Conservation (phyloP, 2,113 vertebrate species). For the Syngnathus typhle region DNA sequence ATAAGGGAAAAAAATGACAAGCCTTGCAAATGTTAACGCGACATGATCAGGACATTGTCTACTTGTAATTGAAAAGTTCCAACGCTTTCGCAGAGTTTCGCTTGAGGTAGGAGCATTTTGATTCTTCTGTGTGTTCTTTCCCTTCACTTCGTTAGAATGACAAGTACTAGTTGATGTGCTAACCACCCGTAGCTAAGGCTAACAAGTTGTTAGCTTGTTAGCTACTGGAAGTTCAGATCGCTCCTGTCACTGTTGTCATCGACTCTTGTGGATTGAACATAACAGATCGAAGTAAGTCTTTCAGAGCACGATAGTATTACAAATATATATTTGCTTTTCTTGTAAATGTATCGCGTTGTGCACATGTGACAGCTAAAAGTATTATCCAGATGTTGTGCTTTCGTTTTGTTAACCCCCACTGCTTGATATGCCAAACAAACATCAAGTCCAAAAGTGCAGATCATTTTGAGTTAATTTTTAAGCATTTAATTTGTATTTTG, state of each 20-base stretch:
- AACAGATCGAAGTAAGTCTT: neutral
- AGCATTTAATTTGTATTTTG: neutral
- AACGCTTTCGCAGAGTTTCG: neutral
- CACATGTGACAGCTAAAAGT: slow-evolving; percentile 7
- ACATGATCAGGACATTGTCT: neutral
- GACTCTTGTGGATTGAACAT: neutral
- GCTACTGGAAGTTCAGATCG: slow-evolving; percentile 14
- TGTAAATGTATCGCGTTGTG: neutral
- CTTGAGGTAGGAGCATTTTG: slow-evolving; percentile 21
- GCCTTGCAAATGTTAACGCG: slow-evolving; percentile 15
- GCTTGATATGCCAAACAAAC: neutral
- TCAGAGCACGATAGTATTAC: neutral
- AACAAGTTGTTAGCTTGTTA: slow-evolving; percentile 24
- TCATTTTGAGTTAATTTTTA: neutral
- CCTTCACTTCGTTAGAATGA: neutral
- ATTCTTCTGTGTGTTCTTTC: neutral
- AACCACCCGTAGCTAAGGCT: slow-evolving; percentile 30
- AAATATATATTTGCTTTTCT: neutral
- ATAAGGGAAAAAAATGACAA: neutral
- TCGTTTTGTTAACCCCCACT: neutral
- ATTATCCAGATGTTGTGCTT: slow-evolving; percentile 42
- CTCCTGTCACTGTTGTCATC: slow-evolving; percentile 18
- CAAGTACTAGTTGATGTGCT: slow-evolving; percentile 35
- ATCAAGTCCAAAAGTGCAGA: neutral
- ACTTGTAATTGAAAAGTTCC: neutral